Evolutionary conservation across 2,113 vertebrate species (phyloP).

Genomic region (Prunella fulvescens): DNA sequence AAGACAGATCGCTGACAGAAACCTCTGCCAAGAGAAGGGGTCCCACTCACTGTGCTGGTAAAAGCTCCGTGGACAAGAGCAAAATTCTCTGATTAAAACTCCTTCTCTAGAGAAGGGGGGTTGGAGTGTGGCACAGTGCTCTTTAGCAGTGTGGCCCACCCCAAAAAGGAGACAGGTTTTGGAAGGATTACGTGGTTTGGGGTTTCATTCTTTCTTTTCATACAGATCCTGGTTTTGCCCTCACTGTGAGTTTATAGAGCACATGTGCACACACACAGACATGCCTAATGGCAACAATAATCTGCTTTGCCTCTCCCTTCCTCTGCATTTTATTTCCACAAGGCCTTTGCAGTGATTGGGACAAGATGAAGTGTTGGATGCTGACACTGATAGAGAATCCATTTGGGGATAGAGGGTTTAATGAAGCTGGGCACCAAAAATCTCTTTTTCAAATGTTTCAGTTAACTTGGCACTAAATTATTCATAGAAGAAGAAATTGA

Average conservation of each 20-base stretch:
- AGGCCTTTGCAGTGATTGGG: constrained; percentile 4
- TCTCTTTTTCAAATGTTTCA: constrained; percentile 7
- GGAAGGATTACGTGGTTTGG: neutral
- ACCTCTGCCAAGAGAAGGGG: constrained; percentile 60
- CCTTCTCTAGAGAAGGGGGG: neutral
- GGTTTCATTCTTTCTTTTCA: neutral
- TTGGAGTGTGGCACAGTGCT: neutral
- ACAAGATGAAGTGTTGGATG: constrained; percentile 36
- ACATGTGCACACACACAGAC: neutral
- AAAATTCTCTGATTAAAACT: neutral
- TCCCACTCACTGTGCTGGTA: neutral
- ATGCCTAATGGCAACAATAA: neutral
- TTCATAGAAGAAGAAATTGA: constrained; percentile 42
- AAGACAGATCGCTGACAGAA: constrained; percentile 60
- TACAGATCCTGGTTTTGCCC: neutral
- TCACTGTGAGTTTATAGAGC: neutral
- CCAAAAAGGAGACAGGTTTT: neutral
- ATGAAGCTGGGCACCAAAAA: constrained; percentile 51
- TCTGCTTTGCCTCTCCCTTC: neutral
- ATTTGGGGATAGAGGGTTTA: constrained; percentile 25
- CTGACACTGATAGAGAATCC: constrained; percentile 33
- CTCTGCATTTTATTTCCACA: constrained; percentile 34
- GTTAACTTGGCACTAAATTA: constrained; percentile 58
- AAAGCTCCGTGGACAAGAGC: neutral
- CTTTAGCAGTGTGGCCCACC: neutral